phyloP scores from a whole-genome alignment of 1,140 invertebrate species.

The Trinorchestia longiramus region DNA sequence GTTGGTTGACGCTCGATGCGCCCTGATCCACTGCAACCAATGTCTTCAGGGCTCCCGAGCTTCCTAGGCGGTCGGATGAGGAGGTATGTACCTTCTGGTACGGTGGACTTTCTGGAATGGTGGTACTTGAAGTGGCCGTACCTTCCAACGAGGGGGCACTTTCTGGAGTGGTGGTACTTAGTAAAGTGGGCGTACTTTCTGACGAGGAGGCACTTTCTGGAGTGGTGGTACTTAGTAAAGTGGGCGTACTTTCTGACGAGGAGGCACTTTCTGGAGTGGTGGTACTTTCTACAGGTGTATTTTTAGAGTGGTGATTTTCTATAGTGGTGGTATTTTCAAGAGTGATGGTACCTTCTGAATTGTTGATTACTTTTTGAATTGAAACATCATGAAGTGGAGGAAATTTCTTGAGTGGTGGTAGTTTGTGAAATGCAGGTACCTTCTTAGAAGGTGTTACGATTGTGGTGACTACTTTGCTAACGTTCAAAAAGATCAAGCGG shows the following conservation, averaged over 20 bases:
- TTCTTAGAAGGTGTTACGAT: neutral
- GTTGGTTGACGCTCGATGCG: neutral
- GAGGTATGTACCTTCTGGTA: no score
- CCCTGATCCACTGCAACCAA: slow-evolving; percentile 5
- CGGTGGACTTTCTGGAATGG: no score
- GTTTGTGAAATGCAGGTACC: neutral
- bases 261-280: neutral
- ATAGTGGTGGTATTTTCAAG: neutral
- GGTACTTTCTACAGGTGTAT: neutral
- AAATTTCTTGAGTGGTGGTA: no score
- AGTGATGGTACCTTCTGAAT: neutral
- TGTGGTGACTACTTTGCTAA: neutral
- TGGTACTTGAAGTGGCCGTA: neutral
- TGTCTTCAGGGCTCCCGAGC: neutral
- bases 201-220: neutral
- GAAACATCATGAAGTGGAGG: neutral
- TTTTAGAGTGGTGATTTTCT: neutral
- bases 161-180: neutral
- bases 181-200: neutral
- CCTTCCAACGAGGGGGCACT: neutral
- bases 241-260: neutral
- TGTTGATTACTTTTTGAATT: neutral
- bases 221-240: neutral
- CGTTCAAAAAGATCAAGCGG: neutral
- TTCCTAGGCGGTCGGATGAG: no score